Base-by-base conservation (phyloP, 2,797 vertebrate species). In the Sebastes aleutianus region DNA sequence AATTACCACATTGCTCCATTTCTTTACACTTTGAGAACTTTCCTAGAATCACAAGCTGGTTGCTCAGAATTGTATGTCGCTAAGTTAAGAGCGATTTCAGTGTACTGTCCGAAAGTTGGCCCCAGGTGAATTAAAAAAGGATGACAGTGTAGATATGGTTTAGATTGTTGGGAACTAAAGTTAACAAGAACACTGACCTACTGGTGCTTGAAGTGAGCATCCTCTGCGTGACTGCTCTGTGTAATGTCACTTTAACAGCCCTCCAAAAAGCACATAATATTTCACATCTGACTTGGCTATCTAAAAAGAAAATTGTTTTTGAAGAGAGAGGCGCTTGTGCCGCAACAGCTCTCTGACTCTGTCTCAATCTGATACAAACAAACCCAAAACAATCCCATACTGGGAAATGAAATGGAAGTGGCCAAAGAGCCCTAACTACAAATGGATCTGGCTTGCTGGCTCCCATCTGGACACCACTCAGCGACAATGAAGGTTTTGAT, bases 381-480 rank as follows among this genome's bases (percentile, higher is more conserved):
- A 74, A 80, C 81, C 27, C 69, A 63, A 88, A 75, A 71, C 4
- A 5, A 74, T 57, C 50, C 13, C 34, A 75, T 80, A 75, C 88
- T 81, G 63, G 47, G 13, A 71, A 85, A 78, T 83, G 12, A 83
- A 87, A 84, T 80, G 43, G 76, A 80, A 70, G 57, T 34, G 72
- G 34, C 79, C 47, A 77, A 79, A 85, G 70, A 84, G 64, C 22
- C 71, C 63, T 76, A 73, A 82, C 83, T 70, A 69, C 56, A 87
- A 82, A 85, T 82, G 69, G 79, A 76, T 83, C 65, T 69, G 74
- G 65, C 78, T 87, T 68, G 57, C 54, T 70, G 54, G 54, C 69
- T 83, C 43, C 53, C 57, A 85, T 82, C 75, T 82, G 85, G 72
- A 80, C 71, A 16, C 65, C 64, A 79, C 43, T 67, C 72, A 72